These are phyloP conservation scores for Parthenolecanium corni DNA, from an alignment of 2,888 invertebrate species.

Conservation along the genomic window DNA sequence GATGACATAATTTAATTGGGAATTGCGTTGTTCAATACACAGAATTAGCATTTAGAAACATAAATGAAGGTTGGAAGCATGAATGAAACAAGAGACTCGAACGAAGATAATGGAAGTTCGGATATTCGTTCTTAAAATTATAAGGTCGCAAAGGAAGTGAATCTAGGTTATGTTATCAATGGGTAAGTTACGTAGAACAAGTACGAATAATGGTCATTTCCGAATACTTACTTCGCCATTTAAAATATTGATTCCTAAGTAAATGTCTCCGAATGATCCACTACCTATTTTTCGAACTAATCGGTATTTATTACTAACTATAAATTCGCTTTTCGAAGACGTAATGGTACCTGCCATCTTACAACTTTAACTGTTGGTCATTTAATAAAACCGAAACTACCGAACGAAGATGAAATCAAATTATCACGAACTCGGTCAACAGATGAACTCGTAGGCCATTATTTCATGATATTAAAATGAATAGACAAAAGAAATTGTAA, in stretches of 20 bases:
- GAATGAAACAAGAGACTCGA: background rate
- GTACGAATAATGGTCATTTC: background rate
- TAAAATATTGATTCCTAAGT: constrained; percentile 80
- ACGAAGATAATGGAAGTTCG: background rate
- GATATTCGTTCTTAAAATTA: background rate
- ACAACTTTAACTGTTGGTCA: constrained; percentile 22
- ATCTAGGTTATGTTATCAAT: constrained; percentile 14
- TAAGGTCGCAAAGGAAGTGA: constrained; percentile 7
- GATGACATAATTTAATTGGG: too few species aligned
- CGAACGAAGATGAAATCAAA: background rate
- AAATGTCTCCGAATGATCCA: constrained; percentile 99
- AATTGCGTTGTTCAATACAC: too few species aligned
- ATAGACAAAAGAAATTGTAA: background rate
- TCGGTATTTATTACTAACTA: constrained; percentile 86
- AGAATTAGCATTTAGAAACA: too few species aligned
- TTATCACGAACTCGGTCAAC: constrained; percentile 3
- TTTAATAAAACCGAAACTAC: constrained; percentile 22
- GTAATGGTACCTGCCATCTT: constrained; percentile 32
- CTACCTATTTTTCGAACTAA: constrained; percentile 73
- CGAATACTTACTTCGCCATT: constrained; percentile 69
- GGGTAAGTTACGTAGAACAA: background rate
- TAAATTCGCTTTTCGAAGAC: constrained; percentile 52
- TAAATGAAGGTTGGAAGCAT: too few species aligned
- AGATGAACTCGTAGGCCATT: constrained; percentile 6
- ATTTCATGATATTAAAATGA: background rate